Conservation (phyloP, 2,797 vertebrate genomes). For the Threskiornis aethiopicus region DNA sequence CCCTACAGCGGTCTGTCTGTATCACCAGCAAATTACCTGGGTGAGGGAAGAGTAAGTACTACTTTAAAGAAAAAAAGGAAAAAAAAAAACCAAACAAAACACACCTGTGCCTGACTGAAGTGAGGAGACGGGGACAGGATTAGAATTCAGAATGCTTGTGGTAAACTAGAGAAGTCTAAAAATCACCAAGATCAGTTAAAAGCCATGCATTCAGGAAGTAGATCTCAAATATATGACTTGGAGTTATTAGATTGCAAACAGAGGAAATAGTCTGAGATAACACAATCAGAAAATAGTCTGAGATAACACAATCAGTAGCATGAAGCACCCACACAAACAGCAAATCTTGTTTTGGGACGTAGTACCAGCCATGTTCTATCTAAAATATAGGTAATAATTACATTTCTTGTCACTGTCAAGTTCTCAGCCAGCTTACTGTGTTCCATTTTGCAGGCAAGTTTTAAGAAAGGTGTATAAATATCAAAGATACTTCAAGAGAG, state of each 20-base stretch:
- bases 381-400: background rate
- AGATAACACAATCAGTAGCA: background rate
- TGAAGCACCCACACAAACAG: background rate
- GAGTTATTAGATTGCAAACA: background rate
- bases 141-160: background rate
- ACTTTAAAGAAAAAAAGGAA: background rate
- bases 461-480: background rate
- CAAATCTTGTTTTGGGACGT: background rate
- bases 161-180: background rate
- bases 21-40: accelerated
- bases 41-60: background rate
- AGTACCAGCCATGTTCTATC: background rate
- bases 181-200: background rate
- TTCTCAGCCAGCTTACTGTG: background rate
- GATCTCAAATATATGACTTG: background rate
- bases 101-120: background rate
- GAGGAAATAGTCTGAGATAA: background rate
- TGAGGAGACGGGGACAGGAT: background rate
- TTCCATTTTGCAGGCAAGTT: background rate
- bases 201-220: background rate
- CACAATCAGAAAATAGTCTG: background rate
- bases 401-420: background rate
- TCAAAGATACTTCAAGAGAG: background rate
- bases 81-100: background rate
- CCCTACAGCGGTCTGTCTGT: background rate